Conservation (phyloP, 2,113 vertebrate genomes). For the Mellivora capensis region DNA sequence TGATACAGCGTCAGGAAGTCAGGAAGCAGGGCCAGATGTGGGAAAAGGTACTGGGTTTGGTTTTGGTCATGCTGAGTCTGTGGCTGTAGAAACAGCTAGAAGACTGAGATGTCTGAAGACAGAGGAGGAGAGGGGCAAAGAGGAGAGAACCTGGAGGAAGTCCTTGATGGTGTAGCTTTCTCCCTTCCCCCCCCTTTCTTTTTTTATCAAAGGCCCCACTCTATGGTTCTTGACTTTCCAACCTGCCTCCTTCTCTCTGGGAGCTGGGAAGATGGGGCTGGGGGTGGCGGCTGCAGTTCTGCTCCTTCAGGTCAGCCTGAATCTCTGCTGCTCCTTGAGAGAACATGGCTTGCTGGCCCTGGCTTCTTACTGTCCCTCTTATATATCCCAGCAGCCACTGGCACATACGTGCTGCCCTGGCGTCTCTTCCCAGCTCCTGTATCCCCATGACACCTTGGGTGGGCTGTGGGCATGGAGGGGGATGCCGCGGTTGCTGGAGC, state of each 20-base stretch:
- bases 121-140: background rate
- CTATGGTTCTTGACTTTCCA: background rate
- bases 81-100: background rate
- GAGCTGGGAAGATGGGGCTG: background rate
- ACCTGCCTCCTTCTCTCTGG: background rate
- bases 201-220: background rate
- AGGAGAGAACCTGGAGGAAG: background rate
- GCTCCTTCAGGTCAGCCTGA: background rate
- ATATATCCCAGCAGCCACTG: background rate
- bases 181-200: background rate
- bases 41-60: background rate
- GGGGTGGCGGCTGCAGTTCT: background rate
- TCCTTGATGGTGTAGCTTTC: background rate
- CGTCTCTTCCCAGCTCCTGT: background rate
- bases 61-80: background rate
- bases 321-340: background rate
- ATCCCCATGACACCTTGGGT: background rate
- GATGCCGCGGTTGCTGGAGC: background rate
- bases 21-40: background rate
- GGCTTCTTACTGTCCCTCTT: background rate
- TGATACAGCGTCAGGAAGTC: background rate
- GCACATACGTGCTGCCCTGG: background rate
- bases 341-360: background rate
- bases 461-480: background rate
- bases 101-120: background rate